Evolutionary conservation across 2,888 invertebrate genomes (phyloP), one percentile per base, ranked within the genome.

Genomic region (Crematogaster levior): DNA sequence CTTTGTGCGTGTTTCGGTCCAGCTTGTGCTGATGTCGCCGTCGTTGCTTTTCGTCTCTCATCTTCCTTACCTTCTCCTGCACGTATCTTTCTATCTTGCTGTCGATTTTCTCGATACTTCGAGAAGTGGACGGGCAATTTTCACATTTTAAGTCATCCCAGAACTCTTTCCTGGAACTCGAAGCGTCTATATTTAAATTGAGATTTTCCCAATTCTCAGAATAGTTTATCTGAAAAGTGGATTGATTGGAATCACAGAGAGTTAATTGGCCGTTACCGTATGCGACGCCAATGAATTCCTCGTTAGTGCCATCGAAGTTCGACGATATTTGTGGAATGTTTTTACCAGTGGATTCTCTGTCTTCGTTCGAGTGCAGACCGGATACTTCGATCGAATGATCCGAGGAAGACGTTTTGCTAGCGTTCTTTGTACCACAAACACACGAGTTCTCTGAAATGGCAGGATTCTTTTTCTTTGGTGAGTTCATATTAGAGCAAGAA

Each of bases 121-220:
- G 89, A 6, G 92, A 91, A 18, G 92, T 92, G 3, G 92, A 91
- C 27, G 90, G 88, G 56, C 93, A 93, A 81, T 94, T 93, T 72
- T 93, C 93, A 79, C 93, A 94, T 75, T 94, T 93, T 1, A 94
- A 83, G 61, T 94, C 94, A 3, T 87, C 90, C 94, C 94, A 94
- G 81, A 94, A 94, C 73, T 94, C 94, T 30, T 92, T 92, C 0
- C 91, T 89, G 1, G 93, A 90, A 10, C 90, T 91, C 1, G 92
- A 92, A 0, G 92, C 92, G 56, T 93, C 93, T 34, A 93, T 94
- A 51, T 93, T 94, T 0, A 93, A 46, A 83, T 94, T 94, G 3
- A 94, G 82, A 72, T 92, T 94, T 80, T 94, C 94, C 94, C 94
- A 94, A 82, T 94, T 94, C 66, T 94, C 94, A 0, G 94, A 92